A percentile compares a stretch with the other conserved stretches of the same genome.
These are phyloP conservation scores for Montipora sp. DNA, from an alignment of 64 coral and sea anemone species.

Conservation along the genomic window DNA sequence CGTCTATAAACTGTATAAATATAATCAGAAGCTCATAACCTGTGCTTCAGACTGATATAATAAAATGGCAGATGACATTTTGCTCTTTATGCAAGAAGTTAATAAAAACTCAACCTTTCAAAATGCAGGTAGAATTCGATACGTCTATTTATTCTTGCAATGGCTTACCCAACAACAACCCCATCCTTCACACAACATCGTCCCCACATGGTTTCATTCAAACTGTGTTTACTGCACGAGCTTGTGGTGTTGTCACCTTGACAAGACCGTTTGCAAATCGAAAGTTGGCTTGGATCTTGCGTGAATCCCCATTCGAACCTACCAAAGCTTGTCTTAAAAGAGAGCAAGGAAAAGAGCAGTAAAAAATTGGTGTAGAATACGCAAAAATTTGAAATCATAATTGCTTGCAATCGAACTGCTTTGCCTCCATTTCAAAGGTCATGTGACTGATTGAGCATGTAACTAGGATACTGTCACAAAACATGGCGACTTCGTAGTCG, in stretches of 20 bases:
- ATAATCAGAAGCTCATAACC: too few relatives aligned
- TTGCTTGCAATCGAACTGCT: too few relatives aligned
- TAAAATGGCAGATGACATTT: too few relatives aligned
- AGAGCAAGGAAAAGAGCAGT: neutral
- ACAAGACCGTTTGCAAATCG: slow-evolving; percentile 23
- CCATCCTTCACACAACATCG: slow-evolving; percentile 25
- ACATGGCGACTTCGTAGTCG: slow-evolving; percentile 50
- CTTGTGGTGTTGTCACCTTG: neutral
- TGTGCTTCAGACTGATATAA: too few relatives aligned
- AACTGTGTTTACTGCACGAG: neutral
- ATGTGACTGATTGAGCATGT: slow-evolving; percentile 25
- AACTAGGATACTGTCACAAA: slow-evolving; percentile 59
- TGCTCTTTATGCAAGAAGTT: too few relatives aligned
- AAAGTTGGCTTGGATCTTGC: neutral
- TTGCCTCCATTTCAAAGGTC: neutral
- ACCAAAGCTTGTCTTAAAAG: neutral
- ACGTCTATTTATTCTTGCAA: too few relatives aligned
- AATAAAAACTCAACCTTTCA: too few relatives aligned
- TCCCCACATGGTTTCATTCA: slow-evolving; percentile 9
- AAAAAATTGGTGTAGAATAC: neutral
- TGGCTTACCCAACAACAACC: slow-evolving; percentile 5
- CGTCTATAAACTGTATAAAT: too few relatives aligned
- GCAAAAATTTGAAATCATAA: neutral
- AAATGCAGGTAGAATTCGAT: too few relatives aligned
- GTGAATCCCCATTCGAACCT: neutral